phyloP scores from a whole-genome alignment of 2,113 vertebrate genomes.

The Microcebus griseorufus region DNA sequence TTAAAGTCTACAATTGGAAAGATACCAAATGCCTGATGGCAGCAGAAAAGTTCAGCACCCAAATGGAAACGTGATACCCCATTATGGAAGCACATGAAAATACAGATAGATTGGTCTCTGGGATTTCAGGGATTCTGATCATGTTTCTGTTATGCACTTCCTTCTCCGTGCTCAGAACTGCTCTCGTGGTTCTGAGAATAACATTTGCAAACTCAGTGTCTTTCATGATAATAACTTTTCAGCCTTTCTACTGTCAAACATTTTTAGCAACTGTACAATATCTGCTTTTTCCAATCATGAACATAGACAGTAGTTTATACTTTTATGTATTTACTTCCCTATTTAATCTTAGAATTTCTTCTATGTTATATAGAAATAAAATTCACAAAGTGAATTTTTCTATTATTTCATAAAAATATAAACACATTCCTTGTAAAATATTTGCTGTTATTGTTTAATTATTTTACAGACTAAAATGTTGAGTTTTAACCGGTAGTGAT shows the following conservation, averaged over 20 bases:
- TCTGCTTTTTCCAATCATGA: background rate
- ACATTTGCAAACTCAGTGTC: background rate
- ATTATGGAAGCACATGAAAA: background rate
- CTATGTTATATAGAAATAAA: background rate
- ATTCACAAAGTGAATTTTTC: background rate
- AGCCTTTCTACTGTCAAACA: background rate
- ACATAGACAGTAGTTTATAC: background rate
- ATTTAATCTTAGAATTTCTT: background rate
- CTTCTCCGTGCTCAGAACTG: background rate
- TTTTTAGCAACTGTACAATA: background rate
- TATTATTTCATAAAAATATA: background rate
- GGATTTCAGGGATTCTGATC: background rate
- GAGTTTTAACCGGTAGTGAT: background rate
- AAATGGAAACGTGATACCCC: constrained; percentile 7
- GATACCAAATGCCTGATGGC: constrained; percentile 7
- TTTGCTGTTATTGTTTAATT: background rate
- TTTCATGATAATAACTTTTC: constrained; percentile 57
- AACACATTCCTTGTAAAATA: background rate
- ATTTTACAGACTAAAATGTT: background rate
- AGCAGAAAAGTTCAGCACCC: background rate
- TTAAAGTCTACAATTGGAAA: constrained; percentile 18
- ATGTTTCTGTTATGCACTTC: background rate
- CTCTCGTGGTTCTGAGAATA: background rate
- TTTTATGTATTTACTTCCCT: background rate
- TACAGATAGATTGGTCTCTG: background rate